These are phyloP conservation scores for Sinosuthora webbiana DNA, from an alignment of 2,113 vertebrate genomes.

Conservation along the genomic window DNA sequence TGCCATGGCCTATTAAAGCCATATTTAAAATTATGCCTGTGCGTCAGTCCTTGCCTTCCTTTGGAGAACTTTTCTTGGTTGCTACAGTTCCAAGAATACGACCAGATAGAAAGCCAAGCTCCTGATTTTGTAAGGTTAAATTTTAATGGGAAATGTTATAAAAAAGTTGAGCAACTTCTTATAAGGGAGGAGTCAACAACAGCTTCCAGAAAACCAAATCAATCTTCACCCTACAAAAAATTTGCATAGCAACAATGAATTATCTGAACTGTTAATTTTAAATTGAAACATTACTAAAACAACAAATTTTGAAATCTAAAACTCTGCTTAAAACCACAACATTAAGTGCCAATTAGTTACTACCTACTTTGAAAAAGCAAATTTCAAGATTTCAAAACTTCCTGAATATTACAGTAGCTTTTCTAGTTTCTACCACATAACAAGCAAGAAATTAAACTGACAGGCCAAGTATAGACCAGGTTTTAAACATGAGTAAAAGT, in stretches of 20 bases:
- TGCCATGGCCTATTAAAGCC: not conserved
- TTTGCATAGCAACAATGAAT: not conserved
- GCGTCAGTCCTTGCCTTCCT: not conserved
- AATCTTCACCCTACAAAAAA: not conserved
- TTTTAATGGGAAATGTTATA: not conserved
- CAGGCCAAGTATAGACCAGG: not conserved
- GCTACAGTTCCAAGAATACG: not conserved
- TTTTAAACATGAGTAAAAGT: not conserved
- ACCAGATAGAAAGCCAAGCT: not conserved
- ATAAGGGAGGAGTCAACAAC: not conserved
- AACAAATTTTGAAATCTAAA: not conserved
- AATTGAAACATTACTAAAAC: not conserved
- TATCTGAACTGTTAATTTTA: not conserved
- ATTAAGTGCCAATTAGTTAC: not conserved
- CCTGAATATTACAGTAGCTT: not conserved
- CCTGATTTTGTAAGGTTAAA: not conserved
- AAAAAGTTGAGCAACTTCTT: not conserved
- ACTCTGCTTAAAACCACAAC: not conserved
- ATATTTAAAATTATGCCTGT: not conserved
- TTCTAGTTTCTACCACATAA: not conserved
- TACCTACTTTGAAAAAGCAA: not conserved
- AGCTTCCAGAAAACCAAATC: not conserved
- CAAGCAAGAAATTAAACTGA: not conserved
- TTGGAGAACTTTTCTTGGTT: not conserved
- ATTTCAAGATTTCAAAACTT: not conserved